Conservation (phyloP, 2,113 vertebrate genomes). For the Meles meles region DNA sequence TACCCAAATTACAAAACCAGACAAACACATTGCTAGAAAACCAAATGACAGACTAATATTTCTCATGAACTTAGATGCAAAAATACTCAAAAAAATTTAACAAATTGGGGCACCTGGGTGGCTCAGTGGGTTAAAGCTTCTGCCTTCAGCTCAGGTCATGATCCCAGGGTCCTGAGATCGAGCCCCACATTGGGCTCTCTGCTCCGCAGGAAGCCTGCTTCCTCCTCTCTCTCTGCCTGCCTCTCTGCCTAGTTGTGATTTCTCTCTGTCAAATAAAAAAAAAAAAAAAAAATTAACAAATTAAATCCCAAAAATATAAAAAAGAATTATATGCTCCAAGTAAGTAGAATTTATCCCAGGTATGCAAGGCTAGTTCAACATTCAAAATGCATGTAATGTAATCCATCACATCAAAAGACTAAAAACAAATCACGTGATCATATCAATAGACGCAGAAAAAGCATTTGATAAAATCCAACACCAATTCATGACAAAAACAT, state of each 20-base stretch:
- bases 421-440: not conserved
- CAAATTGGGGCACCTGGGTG: too few relatives aligned
- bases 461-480: not conserved
- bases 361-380: not conserved
- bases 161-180: too few relatives aligned
- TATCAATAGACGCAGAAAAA: not conserved
- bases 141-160: too few relatives aligned
- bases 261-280: too few relatives aligned
- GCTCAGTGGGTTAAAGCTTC: too few relatives aligned
- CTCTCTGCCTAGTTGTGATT: too few relatives aligned
- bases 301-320: not conserved
- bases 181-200: too few relatives aligned
- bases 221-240: too few relatives aligned
- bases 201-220: too few relatives aligned
- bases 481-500: not conserved
- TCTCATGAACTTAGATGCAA: not conserved
- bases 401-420: not conserved
- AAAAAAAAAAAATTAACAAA: not conserved
- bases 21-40: not conserved
- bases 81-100: not conserved
- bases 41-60: not conserved
- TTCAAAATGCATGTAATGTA: not conserved
- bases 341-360: not conserved
- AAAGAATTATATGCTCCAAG: not conserved
- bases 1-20: not conserved